Evolutionary conservation across 2,888 invertebrate genomes (phyloP).

Genomic region (Nebria brevicollis): DNA sequence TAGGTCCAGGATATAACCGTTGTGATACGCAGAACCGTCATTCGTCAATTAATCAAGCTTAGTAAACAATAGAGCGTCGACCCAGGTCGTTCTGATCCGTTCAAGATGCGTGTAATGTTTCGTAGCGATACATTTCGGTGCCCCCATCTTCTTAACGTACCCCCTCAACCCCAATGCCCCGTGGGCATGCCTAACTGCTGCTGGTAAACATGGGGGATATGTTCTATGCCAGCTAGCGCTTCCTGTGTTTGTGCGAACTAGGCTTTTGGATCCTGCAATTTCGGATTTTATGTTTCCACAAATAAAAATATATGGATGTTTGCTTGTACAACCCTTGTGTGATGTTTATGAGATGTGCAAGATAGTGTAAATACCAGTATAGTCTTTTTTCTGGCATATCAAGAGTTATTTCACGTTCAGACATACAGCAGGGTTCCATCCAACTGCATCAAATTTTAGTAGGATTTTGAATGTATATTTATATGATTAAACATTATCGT

Average conservation of each 20-base stretch:
- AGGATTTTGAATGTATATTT: neutral
- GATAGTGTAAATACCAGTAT: slow-evolving; percentile 28
- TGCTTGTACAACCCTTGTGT: slow-evolving; percentile 25
- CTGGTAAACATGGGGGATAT: slow-evolving; percentile 15
- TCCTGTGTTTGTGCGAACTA: neutral
- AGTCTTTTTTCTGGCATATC: neutral
- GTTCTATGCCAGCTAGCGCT: slow-evolving; percentile 11
- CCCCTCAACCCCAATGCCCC: neutral
- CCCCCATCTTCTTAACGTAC: slow-evolving; percentile 7
- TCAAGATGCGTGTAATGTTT: slow-evolving; percentile 39
- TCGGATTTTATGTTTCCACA: slow-evolving; percentile 45
- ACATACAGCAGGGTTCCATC: neutral
- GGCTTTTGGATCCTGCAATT: slow-evolving; percentile 35
- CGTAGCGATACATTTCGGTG: slow-evolving; percentile 15
- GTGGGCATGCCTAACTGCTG: neutral
- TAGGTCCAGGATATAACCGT: slow-evolving; percentile 3
- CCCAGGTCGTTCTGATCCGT: slow-evolving; percentile 9
- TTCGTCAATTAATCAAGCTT: slow-evolving; percentile 44
- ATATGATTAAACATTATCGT: too few relatives aligned
- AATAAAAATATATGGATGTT: slow-evolving; percentile 46
- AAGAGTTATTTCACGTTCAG: neutral
- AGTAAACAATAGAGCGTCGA: slow-evolving; percentile 27
- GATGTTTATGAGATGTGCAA: slow-evolving; percentile 43
- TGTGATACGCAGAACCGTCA: slow-evolving; percentile 24
- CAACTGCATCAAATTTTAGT: neutral